Percentiles rank a stretch among this genome's conserved stretches.
Conservation (phyloP, 2,888 invertebrate genomes). For the Lithophane socia region DNA sequence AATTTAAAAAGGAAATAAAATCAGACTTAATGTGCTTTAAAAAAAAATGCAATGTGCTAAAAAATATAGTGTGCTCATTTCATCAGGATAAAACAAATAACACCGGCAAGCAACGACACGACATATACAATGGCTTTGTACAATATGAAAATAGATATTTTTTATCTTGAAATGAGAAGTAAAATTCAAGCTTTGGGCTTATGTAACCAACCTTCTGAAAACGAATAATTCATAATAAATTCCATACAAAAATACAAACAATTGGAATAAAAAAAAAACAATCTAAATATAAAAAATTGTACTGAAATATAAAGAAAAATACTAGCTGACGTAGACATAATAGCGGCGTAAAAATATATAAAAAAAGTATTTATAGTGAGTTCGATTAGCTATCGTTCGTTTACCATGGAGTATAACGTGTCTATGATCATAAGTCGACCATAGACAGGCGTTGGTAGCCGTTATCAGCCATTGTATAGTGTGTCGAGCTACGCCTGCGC, state of each 20-base stretch:
- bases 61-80: conserved; percentile 50
- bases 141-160: conserved; percentile 26
- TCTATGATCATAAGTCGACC: conserved; percentile 82
- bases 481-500: conserved; percentile 81
- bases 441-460: conserved; percentile 81
- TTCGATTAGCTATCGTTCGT: conserved; percentile 61
- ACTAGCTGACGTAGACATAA: conserved; percentile 54
- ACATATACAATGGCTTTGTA: conserved; percentile 79
- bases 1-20: not conserved
- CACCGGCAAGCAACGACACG: conserved; percentile 72
- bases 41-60: conserved; percentile 10
- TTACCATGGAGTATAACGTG: conserved; percentile 77
- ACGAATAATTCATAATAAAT: conserved; percentile 30
- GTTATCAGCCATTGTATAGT: conserved; percentile 85
- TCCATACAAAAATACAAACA: conserved; percentile 22
- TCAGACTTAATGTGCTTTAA: not conserved
- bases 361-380: conserved; percentile 41
- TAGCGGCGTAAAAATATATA: conserved; percentile 46
- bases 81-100: conserved; percentile 73
- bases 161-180: conserved; percentile 19
- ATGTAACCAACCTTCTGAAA: conserved; percentile 41
- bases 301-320: conserved; percentile 39
- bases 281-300: conserved; percentile 26
- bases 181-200: conserved; percentile 43
- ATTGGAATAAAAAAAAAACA: conserved; percentile 12